phyloP scores from a whole-genome alignment of 37 sponge, comb jelly and placozoan species.

The Aplysina aerophoba region DNA sequence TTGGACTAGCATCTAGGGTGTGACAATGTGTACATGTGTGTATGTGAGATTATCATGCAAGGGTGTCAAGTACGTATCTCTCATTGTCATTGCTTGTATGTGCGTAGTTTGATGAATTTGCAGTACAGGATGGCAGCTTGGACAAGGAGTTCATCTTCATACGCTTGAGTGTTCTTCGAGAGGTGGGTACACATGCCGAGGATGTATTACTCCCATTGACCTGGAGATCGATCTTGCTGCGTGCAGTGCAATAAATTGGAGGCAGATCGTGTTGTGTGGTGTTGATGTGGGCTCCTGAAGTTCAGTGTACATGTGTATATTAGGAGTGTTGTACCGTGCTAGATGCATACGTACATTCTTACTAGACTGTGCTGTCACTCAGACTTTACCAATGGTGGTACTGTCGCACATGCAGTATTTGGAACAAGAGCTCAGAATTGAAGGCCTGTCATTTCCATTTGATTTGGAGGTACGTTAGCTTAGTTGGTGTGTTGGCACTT shows the following conservation, averaged over 20 bases:
- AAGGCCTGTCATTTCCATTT: conserved; percentile 35
- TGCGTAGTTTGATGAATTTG: conserved; percentile 74
- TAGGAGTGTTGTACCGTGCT: too few species aligned
- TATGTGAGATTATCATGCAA: neutral
- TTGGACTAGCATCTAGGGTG: too few species aligned
- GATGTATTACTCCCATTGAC: too few species aligned
- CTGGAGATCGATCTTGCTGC: neutral
- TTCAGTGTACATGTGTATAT: neutral
- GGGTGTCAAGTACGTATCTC: neutral
- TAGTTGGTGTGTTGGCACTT: neutral
- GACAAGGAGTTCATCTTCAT: conserved; percentile 98
- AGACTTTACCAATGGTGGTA: too few species aligned
- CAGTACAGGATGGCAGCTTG: conserved; percentile 24
- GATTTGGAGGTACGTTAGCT: neutral
- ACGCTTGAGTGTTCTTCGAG: conserved; percentile 83
- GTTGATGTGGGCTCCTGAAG: too few species aligned
- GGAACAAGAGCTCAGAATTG: conserved; percentile 84
- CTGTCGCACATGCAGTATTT: conserved; percentile 69
- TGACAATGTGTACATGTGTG: neutral
- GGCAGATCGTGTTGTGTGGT: too few species aligned
- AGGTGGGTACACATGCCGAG: conserved; percentile 48
- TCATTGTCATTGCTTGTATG: neutral
- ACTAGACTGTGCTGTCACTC: too few species aligned
- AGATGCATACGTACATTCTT: neutral
- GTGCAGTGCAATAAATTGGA: too few species aligned